phyloP scores from a whole-genome alignment of 2,113 vertebrate species.

The Macrotus californicus region DNA sequence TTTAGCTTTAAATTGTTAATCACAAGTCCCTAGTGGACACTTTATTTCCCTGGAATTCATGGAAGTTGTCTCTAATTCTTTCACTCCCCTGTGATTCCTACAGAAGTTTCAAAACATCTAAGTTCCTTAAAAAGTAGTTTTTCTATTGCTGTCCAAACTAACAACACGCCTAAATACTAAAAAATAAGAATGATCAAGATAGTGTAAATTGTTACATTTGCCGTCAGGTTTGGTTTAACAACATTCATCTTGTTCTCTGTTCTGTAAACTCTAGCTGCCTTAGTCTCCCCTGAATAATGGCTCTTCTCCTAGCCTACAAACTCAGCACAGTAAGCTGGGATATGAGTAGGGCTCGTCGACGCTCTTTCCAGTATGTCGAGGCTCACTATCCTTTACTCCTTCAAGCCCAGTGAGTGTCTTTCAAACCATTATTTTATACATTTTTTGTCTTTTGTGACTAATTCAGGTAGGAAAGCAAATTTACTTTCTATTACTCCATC shows the following conservation, averaged over 20 bases:
- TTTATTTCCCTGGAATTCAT: neutral
- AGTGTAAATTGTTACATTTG: neutral
- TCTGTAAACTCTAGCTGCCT: neutral
- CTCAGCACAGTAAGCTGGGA: neutral
- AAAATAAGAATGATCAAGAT: neutral
- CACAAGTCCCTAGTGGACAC: neutral
- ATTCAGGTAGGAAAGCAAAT: neutral
- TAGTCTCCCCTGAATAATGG: neutral
- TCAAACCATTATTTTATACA: neutral
- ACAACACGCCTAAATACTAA: neutral
- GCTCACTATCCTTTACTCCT: neutral
- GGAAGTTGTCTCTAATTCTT: neutral
- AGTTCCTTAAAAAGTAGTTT: neutral
- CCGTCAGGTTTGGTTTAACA: neutral
- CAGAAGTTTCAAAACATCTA: neutral
- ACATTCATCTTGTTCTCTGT: neutral
- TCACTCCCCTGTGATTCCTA: neutral
- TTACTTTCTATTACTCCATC: neutral
- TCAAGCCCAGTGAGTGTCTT: neutral
- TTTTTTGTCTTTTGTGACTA: neutral
- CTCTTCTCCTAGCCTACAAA: neutral
- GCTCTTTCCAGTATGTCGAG: neutral
- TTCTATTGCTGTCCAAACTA: neutral
- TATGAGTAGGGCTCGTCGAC: fast-evolving
- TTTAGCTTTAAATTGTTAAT: neutral